A percentile compares a stretch with the other conserved stretches of the same genome.
Evolutionary conservation across 2,113 vertebrate species (phyloP).

Genomic region (Triplophysa tibetana): DNA sequence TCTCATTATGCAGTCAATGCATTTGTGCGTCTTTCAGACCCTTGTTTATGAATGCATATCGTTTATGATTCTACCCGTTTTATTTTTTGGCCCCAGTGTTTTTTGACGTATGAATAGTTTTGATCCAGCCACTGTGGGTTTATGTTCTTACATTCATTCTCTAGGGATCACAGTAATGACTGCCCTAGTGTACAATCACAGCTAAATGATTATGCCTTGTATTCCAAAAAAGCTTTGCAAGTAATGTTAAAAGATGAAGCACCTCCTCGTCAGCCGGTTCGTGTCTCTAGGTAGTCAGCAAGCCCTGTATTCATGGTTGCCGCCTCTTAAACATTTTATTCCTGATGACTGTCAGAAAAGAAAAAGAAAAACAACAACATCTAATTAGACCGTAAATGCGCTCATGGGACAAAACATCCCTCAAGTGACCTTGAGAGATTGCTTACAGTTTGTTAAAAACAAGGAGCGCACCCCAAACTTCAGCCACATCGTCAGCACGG

Average conservation of each 20-base stretch:
- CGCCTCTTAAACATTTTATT: conserved; percentile 47
- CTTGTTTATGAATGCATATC: conserved; percentile 15
- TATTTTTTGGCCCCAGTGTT: background rate
- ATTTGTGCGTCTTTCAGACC: conserved; percentile 3
- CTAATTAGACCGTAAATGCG: conserved; percentile 47
- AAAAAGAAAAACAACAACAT: conserved; percentile 40
- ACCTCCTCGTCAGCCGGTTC: conserved; percentile 35
- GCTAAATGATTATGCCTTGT: conserved; percentile 37
- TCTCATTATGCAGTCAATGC: background rate
- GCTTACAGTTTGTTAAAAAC: conserved; percentile 40
- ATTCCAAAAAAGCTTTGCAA: conserved; percentile 43
- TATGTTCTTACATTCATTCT: conserved; percentile 27
- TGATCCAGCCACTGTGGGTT: conserved; percentile 12
- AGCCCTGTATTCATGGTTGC: conserved; percentile 18
- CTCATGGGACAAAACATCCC: conserved; percentile 31
- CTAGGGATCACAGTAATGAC: conserved; percentile 32
- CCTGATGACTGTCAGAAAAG: conserved; percentile 43
- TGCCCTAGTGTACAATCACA: conserved; percentile 47
- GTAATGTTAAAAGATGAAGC: conserved; percentile 41
- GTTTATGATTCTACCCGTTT: conserved; percentile 19
- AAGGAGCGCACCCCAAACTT: conserved; percentile 32
- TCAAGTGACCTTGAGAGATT: conserved; percentile 32
- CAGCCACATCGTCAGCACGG: conserved; percentile 29
- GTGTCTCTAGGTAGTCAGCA: conserved; percentile 36
- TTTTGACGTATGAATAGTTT: conserved; percentile 25